Evolutionary conservation across 1,140 invertebrate species (phyloP), one percentile per base, ranked within the genome.

Genomic region (Notospermus geniculatus): DNA sequence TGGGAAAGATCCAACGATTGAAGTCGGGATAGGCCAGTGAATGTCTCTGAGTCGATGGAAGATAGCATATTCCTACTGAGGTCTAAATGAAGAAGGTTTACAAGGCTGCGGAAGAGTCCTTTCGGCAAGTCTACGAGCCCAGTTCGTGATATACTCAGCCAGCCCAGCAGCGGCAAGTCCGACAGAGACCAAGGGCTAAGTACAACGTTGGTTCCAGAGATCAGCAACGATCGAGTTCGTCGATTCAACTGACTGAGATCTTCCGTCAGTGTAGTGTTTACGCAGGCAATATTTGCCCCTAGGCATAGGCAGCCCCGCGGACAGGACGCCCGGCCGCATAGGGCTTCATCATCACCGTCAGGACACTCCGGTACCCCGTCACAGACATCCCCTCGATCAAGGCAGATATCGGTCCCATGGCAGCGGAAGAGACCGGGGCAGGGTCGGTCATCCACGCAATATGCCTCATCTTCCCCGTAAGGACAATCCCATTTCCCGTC

Each of bases 401-500:
- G 19, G 25, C 56, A 39, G 36, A n/a, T 23, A n/a, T 29, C 30
- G 22, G 36, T 11, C 30, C n/a, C 56, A 11, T 19, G n/a, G 13
- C 36, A 23, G n/a, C 56, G 22, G 7, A 39, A 29, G 39, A 9
- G 32, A 13, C 19, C 29, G 13, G n/a, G 25, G n/a, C n/a, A 32
- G 22, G 11, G 5, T 5, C 19, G n/a, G 4, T 15, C 11, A 9
- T 22, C 39, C 13, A 17, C 2, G 32, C 56, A 57, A 13, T 32
- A 25, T 7, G 5, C 4, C 27, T 57, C 56, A 9, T 57, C 56
- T 5, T 41, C 13, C 5, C 29, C 56, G 13, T 22, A 25, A 22
- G 39, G 17, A 25, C 56, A 57, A 41, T 57, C 56, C 28, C 36
- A 39, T 2, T n/a, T 43, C 7, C 56, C 56, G 32, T 57, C 39